These are phyloP conservation scores for Chironomus tepperi DNA, from an alignment of 1,140 invertebrate species.

Conservation along the genomic window DNA sequence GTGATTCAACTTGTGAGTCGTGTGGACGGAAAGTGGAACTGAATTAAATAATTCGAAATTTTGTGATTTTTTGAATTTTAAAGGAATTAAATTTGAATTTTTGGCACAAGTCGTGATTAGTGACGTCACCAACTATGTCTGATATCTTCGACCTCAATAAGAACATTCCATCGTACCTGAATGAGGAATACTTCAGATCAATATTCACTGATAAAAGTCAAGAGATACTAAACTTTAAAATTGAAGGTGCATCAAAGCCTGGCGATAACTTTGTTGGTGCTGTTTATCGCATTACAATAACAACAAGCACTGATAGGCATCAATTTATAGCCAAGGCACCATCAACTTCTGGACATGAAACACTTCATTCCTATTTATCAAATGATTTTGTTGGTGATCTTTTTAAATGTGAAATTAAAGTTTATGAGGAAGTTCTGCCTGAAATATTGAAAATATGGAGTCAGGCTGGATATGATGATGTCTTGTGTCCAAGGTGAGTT, in stretches of 20 bases:
- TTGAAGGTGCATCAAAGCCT: neutral
- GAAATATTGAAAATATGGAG: neutral
- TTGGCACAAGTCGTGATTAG: no score
- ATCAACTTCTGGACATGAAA: neutral
- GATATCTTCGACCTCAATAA: neutral
- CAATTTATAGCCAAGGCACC: neutral
- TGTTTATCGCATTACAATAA: neutral
- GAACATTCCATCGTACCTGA: neutral
- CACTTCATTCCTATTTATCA: neutral
- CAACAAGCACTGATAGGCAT: neutral
- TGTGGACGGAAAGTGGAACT: no score
- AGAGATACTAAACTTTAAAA: neutral
- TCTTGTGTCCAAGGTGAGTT: neutral
- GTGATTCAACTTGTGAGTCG: no score
- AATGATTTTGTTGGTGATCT: neutral
- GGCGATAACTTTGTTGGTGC: conserved; percentile 1
- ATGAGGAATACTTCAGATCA: neutral
- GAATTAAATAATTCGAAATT: no score
- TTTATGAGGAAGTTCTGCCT: neutral
- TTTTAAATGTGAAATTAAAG: neutral
- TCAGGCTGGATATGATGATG: neutral
- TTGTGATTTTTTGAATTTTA: no score
- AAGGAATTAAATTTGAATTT: no score
- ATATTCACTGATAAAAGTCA: neutral
- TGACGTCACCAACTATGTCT: neutral